phyloP scores from a whole-genome alignment of 2,113 vertebrate species.

The Nestor notabilis region DNA sequence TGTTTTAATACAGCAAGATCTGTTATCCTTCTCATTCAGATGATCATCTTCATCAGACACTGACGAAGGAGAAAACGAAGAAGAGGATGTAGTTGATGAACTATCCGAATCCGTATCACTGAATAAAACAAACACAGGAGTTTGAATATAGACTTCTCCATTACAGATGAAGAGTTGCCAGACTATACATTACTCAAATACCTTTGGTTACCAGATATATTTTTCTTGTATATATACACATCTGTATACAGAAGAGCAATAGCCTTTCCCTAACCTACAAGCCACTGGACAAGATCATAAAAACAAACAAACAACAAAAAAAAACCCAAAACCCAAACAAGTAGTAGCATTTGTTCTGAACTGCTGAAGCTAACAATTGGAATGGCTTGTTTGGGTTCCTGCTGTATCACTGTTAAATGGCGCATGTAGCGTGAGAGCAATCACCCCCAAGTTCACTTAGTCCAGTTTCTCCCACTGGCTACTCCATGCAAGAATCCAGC shows the following conservation, averaged over 20 bases:
- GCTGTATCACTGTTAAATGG: neutral
- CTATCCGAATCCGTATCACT: conserved; percentile 77
- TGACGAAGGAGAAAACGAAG: neutral
- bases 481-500: neutral
- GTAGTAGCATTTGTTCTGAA: neutral
- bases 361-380: neutral
- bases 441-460: neutral
- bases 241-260: neutral
- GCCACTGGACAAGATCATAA: neutral
- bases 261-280: neutral
- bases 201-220: neutral
- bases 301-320: neutral
- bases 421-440: neutral
- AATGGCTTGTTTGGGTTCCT: neutral
- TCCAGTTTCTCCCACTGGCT: neutral
- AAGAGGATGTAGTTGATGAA: conserved; percentile 60
- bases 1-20: conserved; percentile 56
- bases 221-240: neutral
- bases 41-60: conserved; percentile 70
- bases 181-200: neutral
- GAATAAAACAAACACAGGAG: neutral
- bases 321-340: neutral
- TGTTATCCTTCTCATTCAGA: conserved; percentile 57
- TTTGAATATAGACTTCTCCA: neutral
- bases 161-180: neutral